A percentile compares a stretch with the other conserved stretches of the same genome.
phyloP scores from a whole-genome alignment of 2,888 invertebrate genomes.

The Ellobium chinense region DNA sequence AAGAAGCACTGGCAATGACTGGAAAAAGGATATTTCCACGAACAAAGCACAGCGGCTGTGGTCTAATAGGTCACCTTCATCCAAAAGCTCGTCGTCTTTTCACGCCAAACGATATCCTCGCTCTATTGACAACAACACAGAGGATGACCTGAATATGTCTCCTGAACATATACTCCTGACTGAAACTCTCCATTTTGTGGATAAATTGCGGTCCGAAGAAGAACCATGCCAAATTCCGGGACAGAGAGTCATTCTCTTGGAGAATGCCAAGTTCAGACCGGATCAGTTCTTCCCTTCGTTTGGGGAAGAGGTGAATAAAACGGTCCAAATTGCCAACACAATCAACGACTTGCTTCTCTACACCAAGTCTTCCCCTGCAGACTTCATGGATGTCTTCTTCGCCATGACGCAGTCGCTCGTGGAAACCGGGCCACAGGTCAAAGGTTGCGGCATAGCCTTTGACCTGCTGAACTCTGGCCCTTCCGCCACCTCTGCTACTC shows the following conservation, averaged over 20 bases:
- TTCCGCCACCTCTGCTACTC: neutral
- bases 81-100: neutral
- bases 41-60: no score
- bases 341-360: slow-evolving; percentile 56
- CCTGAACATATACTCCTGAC: neutral
- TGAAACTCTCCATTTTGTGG: slow-evolving; percentile 37
- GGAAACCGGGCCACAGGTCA: slow-evolving; percentile 58
- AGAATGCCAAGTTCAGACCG: slow-evolving; percentile 35
- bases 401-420: slow-evolving; percentile 61
- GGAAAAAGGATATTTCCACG: no score
- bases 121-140: neutral
- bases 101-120: neutral
- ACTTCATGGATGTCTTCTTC: slow-evolving; percentile 52
- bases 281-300: slow-evolving; percentile 47
- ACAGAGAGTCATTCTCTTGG: slow-evolving; percentile 40
- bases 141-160: neutral
- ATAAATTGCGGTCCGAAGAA: slow-evolving; percentile 1
- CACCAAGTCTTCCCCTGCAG: slow-evolving; percentile 41
- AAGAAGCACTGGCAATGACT: no score
- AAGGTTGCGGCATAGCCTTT: slow-evolving; percentile 67
- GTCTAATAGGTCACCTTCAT: no score
- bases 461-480: slow-evolving; percentile 24
- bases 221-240: slow-evolving; percentile 14
- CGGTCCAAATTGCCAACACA: slow-evolving; percentile 58
- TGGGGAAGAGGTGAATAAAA: slow-evolving; percentile 51